Percentiles rank a stretch among this genome's conserved stretches.
These are phyloP conservation scores for Vidua chalybeata DNA, from an alignment of 2,113 vertebrate genomes.

Conservation along the genomic window DNA sequence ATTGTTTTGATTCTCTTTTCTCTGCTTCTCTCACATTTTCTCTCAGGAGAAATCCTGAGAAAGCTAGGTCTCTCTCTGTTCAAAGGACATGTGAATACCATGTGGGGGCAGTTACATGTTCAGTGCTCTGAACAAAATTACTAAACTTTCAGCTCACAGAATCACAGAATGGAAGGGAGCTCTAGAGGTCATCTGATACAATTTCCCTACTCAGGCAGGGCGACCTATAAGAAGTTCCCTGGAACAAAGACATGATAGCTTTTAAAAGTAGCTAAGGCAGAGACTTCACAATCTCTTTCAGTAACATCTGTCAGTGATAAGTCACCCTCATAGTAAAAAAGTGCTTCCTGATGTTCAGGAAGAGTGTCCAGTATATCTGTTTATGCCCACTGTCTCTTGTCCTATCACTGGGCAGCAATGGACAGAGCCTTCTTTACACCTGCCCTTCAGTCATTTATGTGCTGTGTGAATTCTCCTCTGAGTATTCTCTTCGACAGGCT, in stretches of 20 bases:
- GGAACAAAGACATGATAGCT: neutral
- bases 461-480: neutral
- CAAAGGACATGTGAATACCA: too few relatives aligned
- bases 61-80: too few relatives aligned
- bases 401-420: neutral
- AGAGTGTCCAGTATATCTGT: fast-evolving
- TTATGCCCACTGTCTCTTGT: neutral
- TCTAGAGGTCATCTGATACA: neutral
- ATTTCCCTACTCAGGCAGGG: neutral
- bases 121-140: neutral
- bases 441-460: neutral
- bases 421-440: neutral
- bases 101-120: neutral
- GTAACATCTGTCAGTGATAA: neutral
- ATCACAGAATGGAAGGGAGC: neutral
- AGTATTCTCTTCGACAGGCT: neutral
- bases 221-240: neutral
- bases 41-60: too few relatives aligned
- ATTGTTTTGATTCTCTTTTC: too few relatives aligned
- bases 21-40: too few relatives aligned
- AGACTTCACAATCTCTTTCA: neutral
- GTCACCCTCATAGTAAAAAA: neutral
- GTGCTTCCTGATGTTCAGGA: neutral
- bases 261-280: neutral
- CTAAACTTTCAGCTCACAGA: neutral